A percentile compares a stretch with the other conserved stretches of the same genome.
Conservation (phyloP, 2,888 invertebrate species). For the Drosophila antonietae region DNA sequence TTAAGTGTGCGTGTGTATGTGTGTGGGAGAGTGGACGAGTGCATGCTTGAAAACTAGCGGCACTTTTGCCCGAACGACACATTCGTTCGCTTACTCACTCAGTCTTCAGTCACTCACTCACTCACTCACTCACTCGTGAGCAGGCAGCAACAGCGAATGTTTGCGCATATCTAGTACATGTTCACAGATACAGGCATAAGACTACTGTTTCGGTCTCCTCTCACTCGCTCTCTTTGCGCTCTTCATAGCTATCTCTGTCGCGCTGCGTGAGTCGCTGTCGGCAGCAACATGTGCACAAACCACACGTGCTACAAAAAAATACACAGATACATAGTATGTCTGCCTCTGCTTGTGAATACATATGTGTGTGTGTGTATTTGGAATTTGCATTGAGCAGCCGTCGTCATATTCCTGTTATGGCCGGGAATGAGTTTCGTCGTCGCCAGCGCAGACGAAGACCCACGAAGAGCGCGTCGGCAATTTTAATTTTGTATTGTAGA, state of each 20-base stretch:
- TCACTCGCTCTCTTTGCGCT: conserved; percentile 36
- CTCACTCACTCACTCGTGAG: conserved; percentile 14
- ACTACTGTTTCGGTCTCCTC: conserved; percentile 15
- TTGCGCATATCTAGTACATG: conserved; percentile 35
- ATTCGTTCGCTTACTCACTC: conserved; percentile 28
- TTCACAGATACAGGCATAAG: conserved; percentile 13
- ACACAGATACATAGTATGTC: conserved; percentile 33
- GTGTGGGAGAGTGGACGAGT: conserved; percentile 46
- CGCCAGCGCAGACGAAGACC: conserved; percentile 43
- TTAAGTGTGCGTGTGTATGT: conserved; percentile 19
- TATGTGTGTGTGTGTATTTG: conserved; percentile 51
- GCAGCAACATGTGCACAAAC: conserved; percentile 79
- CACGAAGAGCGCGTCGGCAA: conserved; percentile 32
- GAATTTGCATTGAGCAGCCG: conserved; percentile 75
- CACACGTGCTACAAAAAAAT: conserved; percentile 78
- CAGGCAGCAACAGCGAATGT: conserved; percentile 46
- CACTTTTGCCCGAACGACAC: conserved; percentile 73
- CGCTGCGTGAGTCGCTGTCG: conserved; percentile 37
- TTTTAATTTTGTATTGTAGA: conserved; percentile 28
- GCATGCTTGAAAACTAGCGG: conserved; percentile 68
- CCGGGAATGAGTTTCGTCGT: conserved; percentile 32
- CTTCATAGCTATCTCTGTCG: conserved; percentile 31
- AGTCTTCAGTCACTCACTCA: conserved; percentile 4
- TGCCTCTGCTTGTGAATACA: background rate
- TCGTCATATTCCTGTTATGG: conserved; percentile 57